These are phyloP conservation scores for Arenaria interpres DNA, from an alignment of 2,113 vertebrate species.

Conservation along the genomic window DNA sequence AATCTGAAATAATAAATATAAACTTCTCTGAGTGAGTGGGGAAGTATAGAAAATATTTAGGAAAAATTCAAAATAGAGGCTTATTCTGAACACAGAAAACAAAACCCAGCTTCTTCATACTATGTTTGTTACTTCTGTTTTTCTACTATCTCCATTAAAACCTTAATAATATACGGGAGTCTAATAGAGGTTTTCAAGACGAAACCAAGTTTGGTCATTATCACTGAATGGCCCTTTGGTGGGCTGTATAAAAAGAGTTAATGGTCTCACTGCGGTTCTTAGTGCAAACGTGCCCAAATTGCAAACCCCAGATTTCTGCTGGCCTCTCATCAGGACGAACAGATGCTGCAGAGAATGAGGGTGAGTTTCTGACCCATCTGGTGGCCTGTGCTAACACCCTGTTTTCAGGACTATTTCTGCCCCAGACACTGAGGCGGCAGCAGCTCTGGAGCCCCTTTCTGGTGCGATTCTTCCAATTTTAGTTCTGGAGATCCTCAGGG, in stretches of 20 bases:
- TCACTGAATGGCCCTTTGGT: constrained; percentile 22
- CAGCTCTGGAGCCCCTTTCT: background rate
- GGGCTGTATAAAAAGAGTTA: background rate
- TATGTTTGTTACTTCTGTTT: background rate
- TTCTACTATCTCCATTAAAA: background rate
- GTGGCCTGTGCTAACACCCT: background rate
- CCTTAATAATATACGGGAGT: background rate
- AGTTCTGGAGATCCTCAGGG: background rate
- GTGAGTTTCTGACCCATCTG: background rate
- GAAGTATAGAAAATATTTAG: background rate
- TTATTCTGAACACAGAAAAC: background rate
- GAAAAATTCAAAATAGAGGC: background rate
- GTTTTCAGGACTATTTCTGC: background rate
- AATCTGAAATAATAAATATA: background rate
- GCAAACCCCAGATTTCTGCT: background rate
- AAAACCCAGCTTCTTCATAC: rapidly evolving
- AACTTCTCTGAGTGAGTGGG: background rate
- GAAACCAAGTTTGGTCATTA: constrained; percentile 32
- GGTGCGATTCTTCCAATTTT: background rate
- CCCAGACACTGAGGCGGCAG: background rate
- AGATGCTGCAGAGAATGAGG: background rate
- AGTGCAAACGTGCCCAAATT: background rate
- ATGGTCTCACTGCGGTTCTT: background rate
- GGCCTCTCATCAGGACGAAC: background rate
- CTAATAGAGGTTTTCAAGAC: constrained; percentile 28